Percentiles rank a stretch among this genome's conserved stretches.
Conservation (phyloP, 2,797 vertebrate species). For the Manis javanica region DNA sequence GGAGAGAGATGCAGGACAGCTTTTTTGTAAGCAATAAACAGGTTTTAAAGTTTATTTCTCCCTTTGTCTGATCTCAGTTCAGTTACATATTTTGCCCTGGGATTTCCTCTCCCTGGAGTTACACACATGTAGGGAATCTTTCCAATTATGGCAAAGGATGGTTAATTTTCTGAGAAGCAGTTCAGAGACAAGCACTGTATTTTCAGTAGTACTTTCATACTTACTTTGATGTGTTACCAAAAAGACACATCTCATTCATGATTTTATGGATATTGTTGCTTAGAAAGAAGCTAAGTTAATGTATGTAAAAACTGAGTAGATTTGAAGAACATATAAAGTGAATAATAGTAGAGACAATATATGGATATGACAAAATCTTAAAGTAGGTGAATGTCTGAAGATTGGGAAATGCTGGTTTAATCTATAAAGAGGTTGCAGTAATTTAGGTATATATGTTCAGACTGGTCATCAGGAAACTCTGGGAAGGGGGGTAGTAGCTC, state of each 20-base stretch:
- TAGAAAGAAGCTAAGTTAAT: neutral
- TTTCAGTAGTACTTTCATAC: neutral
- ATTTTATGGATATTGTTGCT: neutral
- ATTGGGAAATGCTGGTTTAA: neutral
- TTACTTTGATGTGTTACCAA: neutral
- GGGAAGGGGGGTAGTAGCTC: neutral
- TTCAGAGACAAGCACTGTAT: neutral
- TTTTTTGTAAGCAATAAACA: too few species aligned
- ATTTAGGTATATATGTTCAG: neutral
- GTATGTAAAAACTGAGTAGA: neutral
- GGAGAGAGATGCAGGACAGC: too few species aligned
- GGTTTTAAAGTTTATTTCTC: too few species aligned
- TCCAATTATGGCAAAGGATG: neutral
- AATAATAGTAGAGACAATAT: neutral
- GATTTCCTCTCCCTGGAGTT: too few species aligned
- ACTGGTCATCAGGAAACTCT: neutral
- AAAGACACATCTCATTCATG: neutral
- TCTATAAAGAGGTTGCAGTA: neutral
- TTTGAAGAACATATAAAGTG: neutral
- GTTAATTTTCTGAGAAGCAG: neutral
- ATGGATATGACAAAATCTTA: neutral
- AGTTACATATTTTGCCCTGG: too few species aligned
- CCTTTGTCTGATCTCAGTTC: too few species aligned
- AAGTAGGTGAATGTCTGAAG: neutral
- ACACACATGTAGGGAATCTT: neutral